Evolutionary conservation across 2,113 vertebrate species (phyloP), one percentile per base, ranked within the genome.

Genomic region (Excalfactoria chinensis): DNA sequence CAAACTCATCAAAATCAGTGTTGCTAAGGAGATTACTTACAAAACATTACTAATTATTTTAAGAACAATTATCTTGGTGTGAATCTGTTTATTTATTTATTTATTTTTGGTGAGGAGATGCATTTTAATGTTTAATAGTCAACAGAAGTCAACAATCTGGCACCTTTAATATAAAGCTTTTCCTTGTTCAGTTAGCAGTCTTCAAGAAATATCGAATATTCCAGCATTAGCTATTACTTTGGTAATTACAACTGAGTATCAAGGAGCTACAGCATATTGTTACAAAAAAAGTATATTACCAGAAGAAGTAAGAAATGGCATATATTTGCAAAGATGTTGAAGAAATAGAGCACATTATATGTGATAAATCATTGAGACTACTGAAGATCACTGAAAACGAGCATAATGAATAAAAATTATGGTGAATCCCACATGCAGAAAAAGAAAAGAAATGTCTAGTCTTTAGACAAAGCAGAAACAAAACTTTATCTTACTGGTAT

Each of bases 311-410:
- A 81, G 32, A 64, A 56, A 26, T 2, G 2, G 6, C 53, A 78
- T 28, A 81, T 91, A 95, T 76, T 78, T 56, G 18, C 25, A 51
- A 86, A 95, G 92, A 51, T 56, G 44, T 88, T 87, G 80, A 92
- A 59, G 48, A 51, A 94, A 93, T 49, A 35, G 5, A 86, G 20
- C 84, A 69, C 5, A 19, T 43, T 32, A n/a, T 26, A 63, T 72
- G 6, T 79, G 14, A 84, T 70, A 79, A 96, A 94, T 94, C 11
- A 68, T 16, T 34, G 94, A 62, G 22, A 82, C 73, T 91, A 78
- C 75, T 67, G 91, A 95, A 75, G 40, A 73, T n/a, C 85, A 87
- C 21, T 34, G 23, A 75, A 94, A 89, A 41, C 51, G 51, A 89
- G 11, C 26, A 90, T 91, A 46, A 79, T 59, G 37, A 84, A 40